These are phyloP conservation scores for Cladopsammia gracilis DNA, from an alignment of 64 coral and sea anemone species.

Conservation along the genomic window DNA sequence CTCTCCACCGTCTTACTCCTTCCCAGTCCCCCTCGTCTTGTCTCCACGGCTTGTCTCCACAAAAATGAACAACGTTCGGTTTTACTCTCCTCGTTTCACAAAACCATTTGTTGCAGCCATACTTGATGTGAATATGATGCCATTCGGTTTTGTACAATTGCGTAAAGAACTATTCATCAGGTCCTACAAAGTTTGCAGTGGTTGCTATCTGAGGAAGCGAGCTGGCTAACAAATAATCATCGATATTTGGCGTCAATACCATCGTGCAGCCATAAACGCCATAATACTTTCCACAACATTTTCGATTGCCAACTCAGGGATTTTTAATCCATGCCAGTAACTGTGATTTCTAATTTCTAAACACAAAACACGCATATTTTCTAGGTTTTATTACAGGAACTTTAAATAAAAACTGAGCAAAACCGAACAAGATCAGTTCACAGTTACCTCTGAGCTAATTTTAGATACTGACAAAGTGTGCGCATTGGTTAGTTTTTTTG, in stretches of 20 bases:
- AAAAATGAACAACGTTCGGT: slow-evolving; percentile 75
- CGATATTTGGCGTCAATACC: slow-evolving; percentile 67
- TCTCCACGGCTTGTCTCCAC: slow-evolving; percentile 81
- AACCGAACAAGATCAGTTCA: too few relatives aligned
- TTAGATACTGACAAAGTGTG: too few relatives aligned
- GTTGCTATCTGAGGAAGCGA: slow-evolving; percentile 71
- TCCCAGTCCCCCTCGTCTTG: slow-evolving; percentile 59
- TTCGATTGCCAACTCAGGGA: slow-evolving; percentile 73
- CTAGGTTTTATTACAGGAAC: too few relatives aligned
- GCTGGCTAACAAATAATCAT: slow-evolving; percentile 67
- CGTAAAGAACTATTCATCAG: slow-evolving; percentile 88
- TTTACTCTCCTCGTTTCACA: slow-evolving; percentile 48
- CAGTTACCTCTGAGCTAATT: too few relatives aligned
- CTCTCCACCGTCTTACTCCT: slow-evolving; percentile 49
- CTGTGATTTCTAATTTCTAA: slow-evolving; percentile 51
- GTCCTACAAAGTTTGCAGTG: slow-evolving; percentile 63
- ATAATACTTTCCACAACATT: slow-evolving; percentile 81
- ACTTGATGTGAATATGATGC: slow-evolving; percentile 79
- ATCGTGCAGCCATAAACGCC: slow-evolving; percentile 83
- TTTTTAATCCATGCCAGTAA: slow-evolving; percentile 70
- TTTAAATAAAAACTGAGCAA: too few relatives aligned
- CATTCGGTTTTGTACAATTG: slow-evolving; percentile 78
- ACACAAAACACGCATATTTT: too few relatives aligned
- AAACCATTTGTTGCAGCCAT: slow-evolving; percentile 66
- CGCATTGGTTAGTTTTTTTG: too few relatives aligned